Evolutionary conservation across 1,140 invertebrate species (phyloP), one percentile per base, ranked within the genome.

Genomic region (Micrasema longulum): DNA sequence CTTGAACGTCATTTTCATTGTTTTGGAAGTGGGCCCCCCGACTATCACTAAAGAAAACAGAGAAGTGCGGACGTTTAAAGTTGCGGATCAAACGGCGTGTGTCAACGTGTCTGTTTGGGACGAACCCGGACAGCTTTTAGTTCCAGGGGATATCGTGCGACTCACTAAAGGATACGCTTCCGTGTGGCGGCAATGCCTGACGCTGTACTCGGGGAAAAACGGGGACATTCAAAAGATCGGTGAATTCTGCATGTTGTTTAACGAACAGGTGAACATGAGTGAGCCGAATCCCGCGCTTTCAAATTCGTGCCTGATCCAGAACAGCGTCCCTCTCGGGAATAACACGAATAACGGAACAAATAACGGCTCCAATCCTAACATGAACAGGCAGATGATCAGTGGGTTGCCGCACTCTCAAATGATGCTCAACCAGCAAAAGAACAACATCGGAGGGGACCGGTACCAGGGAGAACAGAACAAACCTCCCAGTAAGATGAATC

Each of bases 51-150:
- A 98, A 86, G 96, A 98, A 79, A 96, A 95, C 77, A 90, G 94
- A 71, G 94, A 96, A 87, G 94, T 99, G 72, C 88, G 96, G 78
- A 96, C 96, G 38, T 92, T 96, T 78, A 95, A 97, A 88, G 93
- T 98, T 14, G 97, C 96, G 11, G 97, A 99, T 80, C 91, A 89
- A 64, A 92, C 93, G 3, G 97, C 95, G 10, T 92, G 91, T 73
- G 95, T 99, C 52, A 98, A 98, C 84, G 89, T 97, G 14, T 97
- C 95, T 0, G 90, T 98, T 53, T 99, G 97, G 97, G 96, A 98
- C 83, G 96, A 98, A 78, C 92, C 94, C 0, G 96, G 97, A 1
- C 90, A 93, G 57, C 86, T 95, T 41, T 82, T 99, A 64, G 80
- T 88, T 69, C 93, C 95, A 1, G 96, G 96, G 6, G 97, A 98